A percentile compares a stretch with the other conserved stretches of the same genome.
Evolutionary conservation across 1,140 invertebrate species (phyloP).

Genomic region (Cydia fagiglandana): DNA sequence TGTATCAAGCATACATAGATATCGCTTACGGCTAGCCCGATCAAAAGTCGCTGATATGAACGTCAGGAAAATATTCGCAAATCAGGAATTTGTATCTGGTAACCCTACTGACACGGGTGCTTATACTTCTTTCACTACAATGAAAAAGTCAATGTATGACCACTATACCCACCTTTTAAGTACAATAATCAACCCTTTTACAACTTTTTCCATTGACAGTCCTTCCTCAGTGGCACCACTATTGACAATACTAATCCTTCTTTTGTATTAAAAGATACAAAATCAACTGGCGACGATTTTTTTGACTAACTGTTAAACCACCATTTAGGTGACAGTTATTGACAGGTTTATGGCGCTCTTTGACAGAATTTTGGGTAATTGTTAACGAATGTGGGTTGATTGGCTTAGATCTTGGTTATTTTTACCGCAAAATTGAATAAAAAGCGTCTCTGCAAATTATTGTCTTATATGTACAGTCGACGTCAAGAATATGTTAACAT

Average conservation of each 20-base stretch:
- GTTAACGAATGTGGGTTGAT: background rate
- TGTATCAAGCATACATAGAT: too few relatives aligned
- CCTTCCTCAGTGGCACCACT: slow-evolving; percentile 29
- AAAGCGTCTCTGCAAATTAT: too few relatives aligned
- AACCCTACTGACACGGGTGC: too few relatives aligned
- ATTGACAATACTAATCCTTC: slow-evolving; percentile 29
- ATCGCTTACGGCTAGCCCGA: too few relatives aligned
- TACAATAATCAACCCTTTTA: slow-evolving; percentile 26
- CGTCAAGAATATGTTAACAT: too few relatives aligned
- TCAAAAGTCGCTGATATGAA: too few relatives aligned
- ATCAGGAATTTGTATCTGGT: too few relatives aligned
- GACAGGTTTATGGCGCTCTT: background rate
- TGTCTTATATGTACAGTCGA: too few relatives aligned
- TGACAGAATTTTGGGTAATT: background rate
- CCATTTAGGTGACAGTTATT: slow-evolving; percentile 6
- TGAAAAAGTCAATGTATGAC: background rate
- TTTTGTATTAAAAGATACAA: slow-evolving; percentile 7
- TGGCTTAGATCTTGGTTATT: background rate
- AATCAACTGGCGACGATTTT: slow-evolving; percentile 24
- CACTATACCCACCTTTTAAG: background rate
- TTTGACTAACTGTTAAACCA: slow-evolving; percentile 15
- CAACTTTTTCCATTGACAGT: slow-evolving; percentile 1
- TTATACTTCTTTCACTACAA: too few relatives aligned
- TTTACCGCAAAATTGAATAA: background rate
- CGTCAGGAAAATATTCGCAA: too few relatives aligned